Conservation (phyloP, 2,113 vertebrate species). For the Tachuris rubrigastra region DNA sequence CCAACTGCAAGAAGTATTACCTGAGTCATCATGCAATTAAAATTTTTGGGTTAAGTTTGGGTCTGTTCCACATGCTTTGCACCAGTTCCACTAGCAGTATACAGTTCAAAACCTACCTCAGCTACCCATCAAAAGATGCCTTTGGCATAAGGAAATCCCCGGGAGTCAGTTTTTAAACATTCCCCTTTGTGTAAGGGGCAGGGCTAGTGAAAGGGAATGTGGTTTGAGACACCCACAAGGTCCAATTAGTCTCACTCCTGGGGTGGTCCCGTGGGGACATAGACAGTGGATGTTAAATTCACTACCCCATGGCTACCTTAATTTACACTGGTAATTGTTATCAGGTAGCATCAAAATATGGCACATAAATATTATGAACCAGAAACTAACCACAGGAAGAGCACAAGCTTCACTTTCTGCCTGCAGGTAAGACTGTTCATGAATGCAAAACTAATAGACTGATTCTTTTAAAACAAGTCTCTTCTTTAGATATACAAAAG, state of each 20-base stretch:
- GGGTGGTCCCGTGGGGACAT: background rate
- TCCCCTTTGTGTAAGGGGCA: background rate
- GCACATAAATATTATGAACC: background rate
- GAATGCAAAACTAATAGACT: background rate
- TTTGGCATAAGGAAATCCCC: slow-evolving; percentile 14
- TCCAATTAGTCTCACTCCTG: background rate
- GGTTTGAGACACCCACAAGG: background rate
- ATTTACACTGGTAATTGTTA: background rate
- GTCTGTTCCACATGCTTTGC: background rate
- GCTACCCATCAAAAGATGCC: background rate
- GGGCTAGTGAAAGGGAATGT: background rate
- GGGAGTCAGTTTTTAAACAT: background rate
- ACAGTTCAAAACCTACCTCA: background rate
- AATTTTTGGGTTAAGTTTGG: background rate
- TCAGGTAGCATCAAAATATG: background rate
- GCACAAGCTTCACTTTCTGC: background rate
- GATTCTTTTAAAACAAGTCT: background rate
- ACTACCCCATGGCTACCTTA: background rate
- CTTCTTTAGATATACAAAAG: background rate
- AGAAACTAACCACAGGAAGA: background rate
- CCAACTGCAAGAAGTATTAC: background rate
- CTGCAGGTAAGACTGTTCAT: background rate
- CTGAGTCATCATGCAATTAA: slow-evolving; percentile 19
- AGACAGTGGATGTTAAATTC: background rate
- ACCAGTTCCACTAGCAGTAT: background rate